Percentiles rank a stretch among this genome's conserved stretches.
Conservation (phyloP, 2,113 vertebrate genomes). For the Uria lomvia region DNA sequence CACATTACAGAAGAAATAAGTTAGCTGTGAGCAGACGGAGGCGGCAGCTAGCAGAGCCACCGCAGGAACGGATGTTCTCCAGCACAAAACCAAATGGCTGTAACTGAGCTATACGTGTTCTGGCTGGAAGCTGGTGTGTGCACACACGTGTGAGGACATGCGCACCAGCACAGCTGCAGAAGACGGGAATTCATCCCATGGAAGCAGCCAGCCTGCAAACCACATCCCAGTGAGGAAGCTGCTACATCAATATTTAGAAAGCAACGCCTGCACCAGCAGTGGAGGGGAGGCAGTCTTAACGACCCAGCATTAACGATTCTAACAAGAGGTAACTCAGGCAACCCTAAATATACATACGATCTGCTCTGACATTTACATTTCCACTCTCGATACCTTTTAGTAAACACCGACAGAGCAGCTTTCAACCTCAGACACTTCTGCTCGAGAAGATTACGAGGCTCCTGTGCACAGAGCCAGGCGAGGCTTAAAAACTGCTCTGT, state of each 20-base stretch:
- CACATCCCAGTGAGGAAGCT: neutral
- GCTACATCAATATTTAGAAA: neutral
- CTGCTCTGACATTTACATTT: neutral
- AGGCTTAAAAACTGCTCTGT: neutral
- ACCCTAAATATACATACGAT: neutral
- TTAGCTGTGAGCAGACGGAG: neutral
- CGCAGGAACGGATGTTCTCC: neutral
- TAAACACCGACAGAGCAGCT: neutral
- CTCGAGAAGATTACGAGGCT: neutral
- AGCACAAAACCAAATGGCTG: neutral
- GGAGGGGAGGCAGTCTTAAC: neutral
- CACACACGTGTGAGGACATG: neutral
- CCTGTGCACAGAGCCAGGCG: neutral
- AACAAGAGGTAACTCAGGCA: neutral
- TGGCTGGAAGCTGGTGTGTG: fast-evolving
- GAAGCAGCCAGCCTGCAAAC: neutral
- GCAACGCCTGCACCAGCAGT: neutral
- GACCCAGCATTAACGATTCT: neutral
- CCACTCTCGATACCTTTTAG: neutral
- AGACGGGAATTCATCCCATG: neutral
- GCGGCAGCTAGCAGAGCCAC: neutral
- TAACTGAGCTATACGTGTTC: fast-evolving
- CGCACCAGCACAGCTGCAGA: neutral
- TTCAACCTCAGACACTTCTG: neutral
- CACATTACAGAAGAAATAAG: neutral